A percentile compares a stretch with the other conserved stretches of the same genome.
phyloP scores from a whole-genome alignment of 2,888 invertebrate species.

The Drosophila sordidula region DNA sequence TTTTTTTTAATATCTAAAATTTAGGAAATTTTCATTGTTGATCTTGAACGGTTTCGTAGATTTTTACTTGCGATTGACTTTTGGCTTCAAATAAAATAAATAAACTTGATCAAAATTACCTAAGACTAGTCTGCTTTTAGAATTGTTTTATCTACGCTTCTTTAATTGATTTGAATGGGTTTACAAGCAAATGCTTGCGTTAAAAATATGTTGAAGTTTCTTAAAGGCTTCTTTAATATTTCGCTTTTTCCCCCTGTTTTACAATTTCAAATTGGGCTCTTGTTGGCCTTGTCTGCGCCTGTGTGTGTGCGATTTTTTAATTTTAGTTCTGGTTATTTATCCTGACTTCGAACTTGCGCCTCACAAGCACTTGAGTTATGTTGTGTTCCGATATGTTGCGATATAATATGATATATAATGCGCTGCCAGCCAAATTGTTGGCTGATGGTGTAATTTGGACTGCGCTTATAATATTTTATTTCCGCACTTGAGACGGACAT shows the following conservation, averaged over 20 bases:
- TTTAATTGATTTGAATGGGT: no score
- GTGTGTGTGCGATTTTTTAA: slow-evolving; percentile 24
- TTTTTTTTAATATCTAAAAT: no score
- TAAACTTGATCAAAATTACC: no score
- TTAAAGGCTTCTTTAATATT: neutral
- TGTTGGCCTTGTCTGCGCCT: neutral
- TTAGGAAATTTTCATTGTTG: no score
- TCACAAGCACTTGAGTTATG: neutral
- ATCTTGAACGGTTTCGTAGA: no score
- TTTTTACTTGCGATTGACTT: no score
- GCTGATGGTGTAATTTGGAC: slow-evolving; percentile 52
- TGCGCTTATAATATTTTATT: slow-evolving; percentile 80
- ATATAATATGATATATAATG: slow-evolving; percentile 33
- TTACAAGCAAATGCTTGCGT: no score
- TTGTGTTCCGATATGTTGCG: slow-evolving; percentile 32
- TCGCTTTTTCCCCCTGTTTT: neutral
- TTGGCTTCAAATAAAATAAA: no score
- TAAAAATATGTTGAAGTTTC: no score
- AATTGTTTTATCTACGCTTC: no score
- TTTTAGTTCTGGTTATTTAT: slow-evolving; percentile 28
- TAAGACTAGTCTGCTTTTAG: no score
- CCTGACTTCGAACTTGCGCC: slow-evolving; percentile 8
- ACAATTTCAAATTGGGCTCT: slow-evolving; percentile 9
- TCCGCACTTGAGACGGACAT: slow-evolving; percentile 71
- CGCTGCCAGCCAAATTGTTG: slow-evolving; percentile 46